Evolutionary conservation across 2,113 vertebrate species (phyloP), one percentile per base, ranked within the genome.

Genomic region (Amblyornis subalaris): DNA sequence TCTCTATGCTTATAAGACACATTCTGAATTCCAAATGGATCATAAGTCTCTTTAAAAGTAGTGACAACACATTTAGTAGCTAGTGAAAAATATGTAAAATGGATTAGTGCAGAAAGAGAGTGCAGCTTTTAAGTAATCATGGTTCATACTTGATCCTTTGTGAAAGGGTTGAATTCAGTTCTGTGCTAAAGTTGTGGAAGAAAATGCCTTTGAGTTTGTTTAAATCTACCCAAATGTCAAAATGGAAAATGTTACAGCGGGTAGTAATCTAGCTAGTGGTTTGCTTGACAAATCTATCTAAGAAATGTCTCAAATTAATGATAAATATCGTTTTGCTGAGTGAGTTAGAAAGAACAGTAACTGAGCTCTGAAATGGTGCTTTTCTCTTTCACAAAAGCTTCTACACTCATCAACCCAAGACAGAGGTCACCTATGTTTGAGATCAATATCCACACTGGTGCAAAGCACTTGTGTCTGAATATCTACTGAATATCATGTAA

Each of bases 1-100:
- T 54, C 14, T 89, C 21, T 71, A 15, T 58, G 42, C n/a, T 78
- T 91, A 16, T 62, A 66, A 61, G 14, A 77, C 44, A 40, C 51
- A 57, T 55, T 93, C 47, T 75, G 94, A 93, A 94, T 96, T 92
- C 44, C 53, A 86, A 89, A 93, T 77, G 13, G 22, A 66, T 76
- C 11, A 2, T 44, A 38, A 54, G 14, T 33, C 15, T 70, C 51
- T 92, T 86, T 54, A 77, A 81, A 89, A 38, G 10, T n/a, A 85
- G 23, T 8, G 9, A 40, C 35, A n/a, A 36, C 6, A 5, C 5
- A 47, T 83, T 81, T 44, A 69, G 35, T 20, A 85, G 21, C 14
- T 61, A 47, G 8, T 35, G 40, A 73, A 84, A 88, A 70, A 24
- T 6, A 89, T 31, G 24, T 28, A 62, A 50, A 88, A 66, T 57